Evolutionary conservation across 2,888 invertebrate genomes (phyloP).

Genomic region (Terebella lapidaria): DNA sequence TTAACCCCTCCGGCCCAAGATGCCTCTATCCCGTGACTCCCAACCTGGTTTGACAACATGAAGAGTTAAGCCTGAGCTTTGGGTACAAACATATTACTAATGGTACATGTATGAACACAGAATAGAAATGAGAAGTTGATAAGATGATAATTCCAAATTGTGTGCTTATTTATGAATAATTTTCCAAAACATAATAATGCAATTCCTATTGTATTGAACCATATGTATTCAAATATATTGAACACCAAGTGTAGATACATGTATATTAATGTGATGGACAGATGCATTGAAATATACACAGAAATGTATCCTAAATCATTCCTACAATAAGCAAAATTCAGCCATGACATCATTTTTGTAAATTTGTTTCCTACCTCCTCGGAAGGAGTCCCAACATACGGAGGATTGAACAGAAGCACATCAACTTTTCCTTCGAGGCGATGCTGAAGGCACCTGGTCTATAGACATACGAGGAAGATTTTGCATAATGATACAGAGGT

Average conservation of each 20-base stretch:
- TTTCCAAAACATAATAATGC: too few species aligned
- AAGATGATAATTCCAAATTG: not conserved
- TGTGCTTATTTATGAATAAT: too few species aligned
- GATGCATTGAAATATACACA: too few species aligned
- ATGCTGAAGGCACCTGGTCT: constrained; percentile 18
- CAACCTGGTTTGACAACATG: constrained; percentile 30
- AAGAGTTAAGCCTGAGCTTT: not conserved
- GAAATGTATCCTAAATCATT: too few species aligned
- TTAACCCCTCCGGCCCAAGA: constrained; percentile 59
- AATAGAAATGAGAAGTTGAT: not conserved
- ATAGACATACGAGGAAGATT: too few species aligned
- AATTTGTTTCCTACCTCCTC: constrained; percentile 72
- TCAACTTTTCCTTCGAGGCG: constrained; percentile 67
- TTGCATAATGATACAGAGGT: too few species aligned
- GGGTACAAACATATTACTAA: not conserved
- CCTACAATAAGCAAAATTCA: too few species aligned
- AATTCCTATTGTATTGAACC: too few species aligned
- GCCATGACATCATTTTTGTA: too few species aligned
- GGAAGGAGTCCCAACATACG: constrained; percentile 86
- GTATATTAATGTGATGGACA: too few species aligned
- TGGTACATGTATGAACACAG: not conserved
- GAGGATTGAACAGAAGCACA: constrained; percentile 92
- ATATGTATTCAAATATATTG: too few species aligned
- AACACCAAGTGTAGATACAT: too few species aligned
- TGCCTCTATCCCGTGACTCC: constrained; percentile 41